phyloP scores from a whole-genome alignment of 2,888 invertebrate genomes.

The Dyspetes luteomarginatus region DNA sequence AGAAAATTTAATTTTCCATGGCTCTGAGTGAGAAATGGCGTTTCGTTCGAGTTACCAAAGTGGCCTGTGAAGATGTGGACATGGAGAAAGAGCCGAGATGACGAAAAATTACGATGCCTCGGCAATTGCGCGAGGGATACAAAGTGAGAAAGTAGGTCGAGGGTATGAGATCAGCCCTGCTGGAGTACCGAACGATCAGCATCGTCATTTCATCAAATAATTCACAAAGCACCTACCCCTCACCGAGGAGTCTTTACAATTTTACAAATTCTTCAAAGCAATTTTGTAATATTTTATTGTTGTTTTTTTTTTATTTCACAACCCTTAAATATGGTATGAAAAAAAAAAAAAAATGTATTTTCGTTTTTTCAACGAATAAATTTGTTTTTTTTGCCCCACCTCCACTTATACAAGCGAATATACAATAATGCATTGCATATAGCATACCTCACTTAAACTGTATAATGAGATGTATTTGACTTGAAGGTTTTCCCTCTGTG shows the following conservation, averaged over 20 bases:
- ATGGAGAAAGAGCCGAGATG: conserved; percentile 1
- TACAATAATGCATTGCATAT: conserved; percentile 1
- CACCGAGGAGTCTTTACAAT: too few species aligned
- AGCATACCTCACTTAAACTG: not conserved
- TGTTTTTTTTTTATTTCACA: too few species aligned
- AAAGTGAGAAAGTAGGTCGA: conserved; percentile 44
- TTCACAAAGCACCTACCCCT: too few species aligned
- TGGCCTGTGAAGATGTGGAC: not conserved
- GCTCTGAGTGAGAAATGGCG: not conserved
- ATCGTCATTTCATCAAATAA: conserved; percentile 12
- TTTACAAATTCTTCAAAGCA: not conserved
- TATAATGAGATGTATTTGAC: conserved; percentile 13
- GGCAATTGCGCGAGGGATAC: conserved; percentile 22
- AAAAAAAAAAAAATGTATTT: not conserved
- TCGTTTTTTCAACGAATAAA: not conserved
- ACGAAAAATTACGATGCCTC: conserved; percentile 47
- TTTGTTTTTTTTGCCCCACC: not conserved
- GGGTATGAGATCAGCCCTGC: conserved; percentile 15
- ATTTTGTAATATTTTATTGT: not conserved
- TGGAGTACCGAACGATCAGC: conserved; percentile 39
- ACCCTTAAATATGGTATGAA: not conserved
- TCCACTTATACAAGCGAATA: not conserved
- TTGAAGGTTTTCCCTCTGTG: conserved; percentile 21
- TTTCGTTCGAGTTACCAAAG: conserved; percentile 9
- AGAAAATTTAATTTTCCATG: not conserved